Conservation (phyloP, 2,113 vertebrate genomes). For the Solea solea region DNA sequence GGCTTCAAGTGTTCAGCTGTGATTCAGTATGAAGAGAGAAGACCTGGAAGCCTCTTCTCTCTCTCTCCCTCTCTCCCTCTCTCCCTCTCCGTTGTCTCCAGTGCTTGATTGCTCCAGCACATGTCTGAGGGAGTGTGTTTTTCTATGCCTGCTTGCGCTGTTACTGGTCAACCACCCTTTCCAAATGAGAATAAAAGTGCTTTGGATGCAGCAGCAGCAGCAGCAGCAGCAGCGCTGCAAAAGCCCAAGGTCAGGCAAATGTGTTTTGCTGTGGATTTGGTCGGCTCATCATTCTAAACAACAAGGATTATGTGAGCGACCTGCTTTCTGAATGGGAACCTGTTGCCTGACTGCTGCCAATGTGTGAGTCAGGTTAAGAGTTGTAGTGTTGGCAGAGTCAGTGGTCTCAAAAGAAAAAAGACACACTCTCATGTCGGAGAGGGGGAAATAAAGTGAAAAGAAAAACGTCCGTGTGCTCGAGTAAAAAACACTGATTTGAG, state of each 20-base stretch:
- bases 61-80: conserved; percentile 4
- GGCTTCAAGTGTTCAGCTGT: conserved; percentile 8
- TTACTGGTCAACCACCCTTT: conserved; percentile 36
- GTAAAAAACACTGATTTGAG: background rate
- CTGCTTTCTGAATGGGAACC: conserved; percentile 14
- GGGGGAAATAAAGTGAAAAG: background rate
- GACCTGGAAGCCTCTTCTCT: conserved; percentile 27
- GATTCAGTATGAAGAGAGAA: conserved; percentile 37
- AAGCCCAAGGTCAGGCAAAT: conserved; percentile 54
- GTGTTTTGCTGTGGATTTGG: conserved; percentile 46
- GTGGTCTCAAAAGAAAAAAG: background rate
- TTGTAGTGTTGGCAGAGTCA: background rate
- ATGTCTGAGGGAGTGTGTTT: conserved; percentile 63
- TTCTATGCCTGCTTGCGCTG: conserved; percentile 45
- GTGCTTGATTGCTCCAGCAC: conserved; percentile 64
- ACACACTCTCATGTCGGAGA: background rate
- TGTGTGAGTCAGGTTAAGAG: conserved; percentile 29
- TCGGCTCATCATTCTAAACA: conserved; percentile 39
- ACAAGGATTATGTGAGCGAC: conserved; percentile 30
- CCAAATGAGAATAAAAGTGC: conserved; percentile 50
- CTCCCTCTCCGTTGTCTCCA: conserved; percentile 18
- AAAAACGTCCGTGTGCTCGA: background rate
- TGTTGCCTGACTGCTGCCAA: conserved; percentile 22
- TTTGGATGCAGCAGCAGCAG: conserved; percentile 13
- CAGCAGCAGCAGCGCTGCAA: conserved; percentile 40